Percentiles rank a stretch among this genome's conserved stretches.
Conservation (phyloP, 2,888 invertebrate genomes). For the Drosophila affinis region DNA sequence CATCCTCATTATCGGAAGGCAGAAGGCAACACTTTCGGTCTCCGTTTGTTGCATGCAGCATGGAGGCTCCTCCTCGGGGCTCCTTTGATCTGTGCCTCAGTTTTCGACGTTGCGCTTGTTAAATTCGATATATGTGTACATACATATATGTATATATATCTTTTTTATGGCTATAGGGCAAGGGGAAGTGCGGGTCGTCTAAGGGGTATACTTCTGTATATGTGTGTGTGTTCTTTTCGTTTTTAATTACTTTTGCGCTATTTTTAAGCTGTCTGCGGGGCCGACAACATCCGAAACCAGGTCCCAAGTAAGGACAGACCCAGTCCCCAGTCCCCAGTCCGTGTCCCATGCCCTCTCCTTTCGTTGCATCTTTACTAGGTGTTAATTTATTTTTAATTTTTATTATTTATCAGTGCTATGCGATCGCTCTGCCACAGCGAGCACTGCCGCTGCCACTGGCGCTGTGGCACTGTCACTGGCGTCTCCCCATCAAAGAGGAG, state of each 20-base stretch:
- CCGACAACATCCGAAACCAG: constrained; percentile 31
- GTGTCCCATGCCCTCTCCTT: neutral
- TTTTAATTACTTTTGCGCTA: constrained; percentile 80
- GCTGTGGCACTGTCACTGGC: neutral
- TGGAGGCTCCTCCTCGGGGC: constrained; percentile 4
- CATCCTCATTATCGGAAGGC: constrained; percentile 63
- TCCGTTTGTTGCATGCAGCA: constrained; percentile 10
- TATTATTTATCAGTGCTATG: constrained; percentile 78
- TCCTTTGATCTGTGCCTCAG: constrained; percentile 51
- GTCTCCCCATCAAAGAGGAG: constrained; percentile 42
- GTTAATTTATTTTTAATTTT: constrained; percentile 82
- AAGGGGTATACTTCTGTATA: neutral
- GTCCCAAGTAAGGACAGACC: constrained; percentile 45
- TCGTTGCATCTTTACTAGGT: constrained; percentile 75
- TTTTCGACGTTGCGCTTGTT: constrained; percentile 69
- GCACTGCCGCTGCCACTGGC: constrained; percentile 5
- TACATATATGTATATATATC: constrained; percentile 25
- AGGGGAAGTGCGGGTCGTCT: constrained; percentile 4
- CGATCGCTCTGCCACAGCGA: constrained; percentile 48
- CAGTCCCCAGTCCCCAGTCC: constrained; percentile 5
- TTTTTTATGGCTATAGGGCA: constrained; percentile 51
- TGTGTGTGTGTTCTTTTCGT: constrained; percentile 59
- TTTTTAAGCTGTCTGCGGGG: constrained; percentile 70
- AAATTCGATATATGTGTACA: constrained; percentile 72
- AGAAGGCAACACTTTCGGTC: constrained; percentile 61